Evolutionary conservation across 2,113 vertebrate species (phyloP).

Genomic region (Lepisosteus osseus): DNA sequence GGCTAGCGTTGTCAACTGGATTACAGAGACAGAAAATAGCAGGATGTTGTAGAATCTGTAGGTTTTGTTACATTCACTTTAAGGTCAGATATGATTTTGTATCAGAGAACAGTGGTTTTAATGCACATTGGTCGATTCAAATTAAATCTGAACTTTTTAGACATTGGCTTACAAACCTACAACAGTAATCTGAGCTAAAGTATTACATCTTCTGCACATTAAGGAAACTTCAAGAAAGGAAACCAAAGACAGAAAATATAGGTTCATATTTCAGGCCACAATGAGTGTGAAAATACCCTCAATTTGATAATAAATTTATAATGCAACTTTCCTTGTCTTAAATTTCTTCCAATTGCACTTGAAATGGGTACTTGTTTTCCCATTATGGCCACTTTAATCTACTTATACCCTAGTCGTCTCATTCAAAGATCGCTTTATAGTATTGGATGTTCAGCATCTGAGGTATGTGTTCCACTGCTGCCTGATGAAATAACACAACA

Average conservation of each 20-base stretch:
- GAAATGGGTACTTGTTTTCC: slow-evolving; percentile 83
- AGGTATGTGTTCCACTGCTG: slow-evolving; percentile 63
- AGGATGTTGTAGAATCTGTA: slow-evolving; percentile 66
- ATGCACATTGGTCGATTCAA: slow-evolving; percentile 84
- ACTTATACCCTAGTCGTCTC: slow-evolving; percentile 75
- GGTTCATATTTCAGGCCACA: slow-evolving; percentile 87
- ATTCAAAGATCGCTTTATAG: slow-evolving; percentile 80
- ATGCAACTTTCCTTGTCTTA: slow-evolving; percentile 90
- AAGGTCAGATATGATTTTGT: slow-evolving; percentile 70
- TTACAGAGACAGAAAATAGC: slow-evolving; percentile 66
- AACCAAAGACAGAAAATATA: slow-evolving; percentile 93
- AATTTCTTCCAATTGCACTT: slow-evolving; percentile 88
- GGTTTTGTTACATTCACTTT: slow-evolving; percentile 76
- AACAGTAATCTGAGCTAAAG: slow-evolving; percentile 80
- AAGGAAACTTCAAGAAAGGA: slow-evolving; percentile 85
- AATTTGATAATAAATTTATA: slow-evolving; percentile 97
- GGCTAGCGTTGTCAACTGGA: slow-evolving; percentile 67
- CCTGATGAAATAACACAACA: slow-evolving; percentile 77
- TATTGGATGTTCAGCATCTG: slow-evolving; percentile 63
- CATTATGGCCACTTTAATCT: slow-evolving; percentile 90
- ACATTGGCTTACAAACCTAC: slow-evolving; percentile 82
- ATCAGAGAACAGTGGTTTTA: slow-evolving; percentile 76
- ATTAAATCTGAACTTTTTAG: slow-evolving; percentile 88
- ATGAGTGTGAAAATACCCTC: slow-evolving; percentile 90
- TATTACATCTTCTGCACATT: slow-evolving; percentile 84